Conservation (phyloP, 2,797 vertebrate species). For the Cephalopachus bancanus region DNA sequence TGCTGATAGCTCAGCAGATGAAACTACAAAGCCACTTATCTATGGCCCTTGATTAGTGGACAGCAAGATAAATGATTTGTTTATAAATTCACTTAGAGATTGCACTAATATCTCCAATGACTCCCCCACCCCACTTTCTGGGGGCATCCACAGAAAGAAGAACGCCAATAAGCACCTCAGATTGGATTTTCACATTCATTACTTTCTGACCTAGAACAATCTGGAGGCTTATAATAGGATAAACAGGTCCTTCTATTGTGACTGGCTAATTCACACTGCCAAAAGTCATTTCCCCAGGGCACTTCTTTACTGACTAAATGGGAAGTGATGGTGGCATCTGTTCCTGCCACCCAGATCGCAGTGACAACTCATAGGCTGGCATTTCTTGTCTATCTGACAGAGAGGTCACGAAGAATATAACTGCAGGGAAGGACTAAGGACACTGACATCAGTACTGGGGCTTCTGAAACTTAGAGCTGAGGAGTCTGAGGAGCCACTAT, state of each 20-base stretch:
- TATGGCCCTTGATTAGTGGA: constrained; percentile 53
- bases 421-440: neutral
- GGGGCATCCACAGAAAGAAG: neutral
- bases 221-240: constrained; percentile 9
- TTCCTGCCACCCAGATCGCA: constrained; percentile 56
- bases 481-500: neutral
- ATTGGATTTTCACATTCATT: constrained; percentile 56
- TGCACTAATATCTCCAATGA: neutral
- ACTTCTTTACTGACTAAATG: constrained; percentile 26
- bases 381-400: constrained; percentile 9
- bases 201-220: neutral
- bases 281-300: neutral
- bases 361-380: constrained; percentile 25
- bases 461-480: neutral
- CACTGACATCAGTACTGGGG: neutral
- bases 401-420: neutral
- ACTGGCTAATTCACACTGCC: constrained; percentile 15
- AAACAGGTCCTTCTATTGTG: neutral
- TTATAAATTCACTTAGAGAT: constrained; percentile 71
- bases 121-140: neutral
- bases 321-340: constrained; percentile 53
- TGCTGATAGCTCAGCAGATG: constrained; percentile 51
- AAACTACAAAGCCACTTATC: constrained; percentile 66
- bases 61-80: constrained; percentile 69
- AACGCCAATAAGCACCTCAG: neutral